Percentiles rank a stretch among this genome's conserved stretches.
phyloP scores from a whole-genome alignment of 2,888 invertebrate genomes.

The Bombylius discolor region DNA sequence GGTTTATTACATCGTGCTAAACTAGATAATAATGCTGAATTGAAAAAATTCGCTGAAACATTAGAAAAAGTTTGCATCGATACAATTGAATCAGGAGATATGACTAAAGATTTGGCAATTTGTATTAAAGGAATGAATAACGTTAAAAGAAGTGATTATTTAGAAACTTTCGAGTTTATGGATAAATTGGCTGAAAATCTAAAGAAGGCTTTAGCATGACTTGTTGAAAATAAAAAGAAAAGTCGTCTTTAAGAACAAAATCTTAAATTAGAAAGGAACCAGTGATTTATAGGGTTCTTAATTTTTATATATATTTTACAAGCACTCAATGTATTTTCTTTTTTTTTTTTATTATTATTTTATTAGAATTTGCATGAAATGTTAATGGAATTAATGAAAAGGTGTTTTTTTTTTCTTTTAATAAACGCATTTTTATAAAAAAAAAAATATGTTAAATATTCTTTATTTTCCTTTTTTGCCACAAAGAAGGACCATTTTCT shows the following conservation, averaged over 20 bases:
- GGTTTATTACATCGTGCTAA: constrained; percentile 90
- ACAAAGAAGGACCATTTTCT: no score
- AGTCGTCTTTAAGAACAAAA: neutral
- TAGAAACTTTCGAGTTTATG: constrained; percentile 95
- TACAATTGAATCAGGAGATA: constrained; percentile 85
- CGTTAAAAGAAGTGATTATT: constrained; percentile 61
- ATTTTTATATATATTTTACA: no score
- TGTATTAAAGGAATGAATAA: constrained; percentile 89
- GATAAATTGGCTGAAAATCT: constrained; percentile 88
- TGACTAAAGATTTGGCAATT: constrained; percentile 98
- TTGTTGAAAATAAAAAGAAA: neutral
- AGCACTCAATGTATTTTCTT: no score
- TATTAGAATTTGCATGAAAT: no score
- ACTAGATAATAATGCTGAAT: constrained; percentile 67
- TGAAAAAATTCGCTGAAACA: constrained; percentile 69
- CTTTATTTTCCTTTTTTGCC: no score
- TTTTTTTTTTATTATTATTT: no score
- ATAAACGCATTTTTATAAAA: no score
- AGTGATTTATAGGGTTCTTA: no score
- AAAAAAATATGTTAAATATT: no score
- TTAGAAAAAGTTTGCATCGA: constrained; percentile 85
- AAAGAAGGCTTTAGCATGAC: constrained; percentile 23
- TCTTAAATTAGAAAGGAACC: no score
- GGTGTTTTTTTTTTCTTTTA: no score
- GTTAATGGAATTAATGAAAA: no score